Base-by-base conservation (phyloP, 1,140 invertebrate genomes). In the Ditylenchus dipsaci region DNA sequence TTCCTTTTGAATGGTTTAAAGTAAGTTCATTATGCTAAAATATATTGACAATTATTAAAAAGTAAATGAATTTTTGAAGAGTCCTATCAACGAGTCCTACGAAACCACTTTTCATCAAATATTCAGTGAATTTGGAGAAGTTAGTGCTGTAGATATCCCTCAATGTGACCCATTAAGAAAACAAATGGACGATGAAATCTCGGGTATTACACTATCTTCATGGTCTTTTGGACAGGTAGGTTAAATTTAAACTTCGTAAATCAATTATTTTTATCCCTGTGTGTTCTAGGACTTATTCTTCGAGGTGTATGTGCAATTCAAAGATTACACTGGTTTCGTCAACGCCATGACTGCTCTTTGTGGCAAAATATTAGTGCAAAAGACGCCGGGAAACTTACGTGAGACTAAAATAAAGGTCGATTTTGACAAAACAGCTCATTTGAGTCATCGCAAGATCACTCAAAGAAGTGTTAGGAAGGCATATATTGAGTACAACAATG, bases 1-100 rank as follows among this genome's bases (percentile, higher is more conserved):
- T 71, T 33, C 69, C 69, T 1, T 72, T 73, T 29, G 69, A 71
- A 17, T 71, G 69, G 69, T 71, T 71, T 42, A 70, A 71, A n/a
- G 69, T 71, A 38, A 53, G 1, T 19, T 65, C 3, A n/a, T 13
- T 61, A 11, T 65, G 15, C n/a, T 61, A 26, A 63, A 65, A n/a
- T 66, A 56, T 66, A 3, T 56, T 8, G 7, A 59, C 23, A 65
- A 58, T 21, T 56, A 65, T 15, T 56, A 60, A 3, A n/a, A n/a
- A 63, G 42, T 8, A 61, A 5, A 53, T 53, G 3, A 5, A 65
- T 7, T 72, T 33, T 43, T 70, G 21, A 33, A 70, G 69, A 42
- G 45, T 23, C 45, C 67, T 13, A 66, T 69, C 43, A 45, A 69
- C 27, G 45, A 33, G 13, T 53, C 57, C n/a, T 27, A 21, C 33